Percentiles rank a stretch among this genome's conserved stretches.
Conservation (phyloP, 2,888 invertebrate species). For the Galerucella nymphaeae region DNA sequence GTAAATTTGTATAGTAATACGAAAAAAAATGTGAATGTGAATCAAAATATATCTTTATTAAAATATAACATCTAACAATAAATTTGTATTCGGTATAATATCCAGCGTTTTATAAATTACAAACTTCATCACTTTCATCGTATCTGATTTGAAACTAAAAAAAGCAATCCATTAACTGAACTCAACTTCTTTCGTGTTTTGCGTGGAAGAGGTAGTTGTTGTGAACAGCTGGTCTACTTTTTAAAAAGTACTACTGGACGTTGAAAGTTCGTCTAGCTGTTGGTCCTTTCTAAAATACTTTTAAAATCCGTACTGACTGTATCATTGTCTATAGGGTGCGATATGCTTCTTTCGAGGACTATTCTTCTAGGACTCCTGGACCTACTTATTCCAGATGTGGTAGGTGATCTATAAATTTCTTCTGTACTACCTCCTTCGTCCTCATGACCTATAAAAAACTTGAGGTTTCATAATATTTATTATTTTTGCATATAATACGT, state of each 20-base stretch:
- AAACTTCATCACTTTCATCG: background rate
- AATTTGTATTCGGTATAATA: background rate
- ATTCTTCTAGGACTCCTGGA: conserved; percentile 37
- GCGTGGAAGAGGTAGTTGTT: background rate
- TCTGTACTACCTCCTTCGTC: conserved; percentile 56
- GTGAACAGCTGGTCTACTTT: background rate
- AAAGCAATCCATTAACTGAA: too few relatives aligned
- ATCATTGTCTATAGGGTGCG: conserved; percentile 33
- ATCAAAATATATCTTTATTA: conserved; percentile 1
- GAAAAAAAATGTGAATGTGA: background rate
- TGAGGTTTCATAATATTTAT: background rate
- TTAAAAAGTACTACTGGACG: background rate
- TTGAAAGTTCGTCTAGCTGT: conserved; percentile 16
- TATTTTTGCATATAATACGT: background rate
- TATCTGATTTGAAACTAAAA: background rate
- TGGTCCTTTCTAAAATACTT: conserved; percentile 53
- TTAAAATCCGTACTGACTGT: conserved; percentile 55
- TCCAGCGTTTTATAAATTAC: background rate
- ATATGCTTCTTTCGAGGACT: conserved; percentile 35
- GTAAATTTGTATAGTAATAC: too few relatives aligned
- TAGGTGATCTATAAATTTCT: conserved; percentile 53
- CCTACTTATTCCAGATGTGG: conserved; percentile 46
- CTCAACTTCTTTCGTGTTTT: background rate
- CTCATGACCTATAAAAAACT: conserved; percentile 43
- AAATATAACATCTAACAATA: background rate